Conservation (phyloP, 2,113 vertebrate genomes). For the Rhea pennata region DNA sequence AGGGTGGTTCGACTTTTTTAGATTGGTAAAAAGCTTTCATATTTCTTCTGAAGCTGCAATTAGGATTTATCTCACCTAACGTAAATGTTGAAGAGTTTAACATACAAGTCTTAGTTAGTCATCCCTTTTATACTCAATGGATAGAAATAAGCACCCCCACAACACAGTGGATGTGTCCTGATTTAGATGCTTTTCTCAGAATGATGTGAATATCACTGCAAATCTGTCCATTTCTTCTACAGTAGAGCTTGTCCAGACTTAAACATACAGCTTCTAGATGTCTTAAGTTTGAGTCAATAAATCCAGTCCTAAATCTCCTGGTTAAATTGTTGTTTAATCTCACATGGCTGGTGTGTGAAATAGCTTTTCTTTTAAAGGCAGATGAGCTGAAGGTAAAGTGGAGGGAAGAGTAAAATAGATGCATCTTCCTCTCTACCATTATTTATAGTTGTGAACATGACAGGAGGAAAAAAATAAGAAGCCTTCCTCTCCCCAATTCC, state of each 20-base stretch:
- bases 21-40: neutral
- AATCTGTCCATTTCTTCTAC: neutral
- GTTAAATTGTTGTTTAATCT: neutral
- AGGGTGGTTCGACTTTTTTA: neutral
- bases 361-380: neutral
- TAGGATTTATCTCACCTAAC: neutral
- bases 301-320: neutral
- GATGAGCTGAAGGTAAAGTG: neutral
- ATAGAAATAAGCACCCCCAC: neutral
- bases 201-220: neutral
- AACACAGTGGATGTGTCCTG: neutral
- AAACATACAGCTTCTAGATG: neutral
- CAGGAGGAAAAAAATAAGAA: neutral
- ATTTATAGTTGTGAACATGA: neutral
- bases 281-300: neutral
- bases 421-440: neutral
- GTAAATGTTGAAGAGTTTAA: neutral
- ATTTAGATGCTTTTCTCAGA: neutral
- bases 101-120: neutral
- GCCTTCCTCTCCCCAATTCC: fast-evolving
- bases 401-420: neutral
- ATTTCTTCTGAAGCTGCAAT: neutral
- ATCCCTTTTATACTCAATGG: neutral
- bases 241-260: neutral
- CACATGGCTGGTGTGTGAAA: neutral